Evolutionary conservation across 2,888 invertebrate species (phyloP).

Genomic region (Therioaphis trifolii): DNA sequence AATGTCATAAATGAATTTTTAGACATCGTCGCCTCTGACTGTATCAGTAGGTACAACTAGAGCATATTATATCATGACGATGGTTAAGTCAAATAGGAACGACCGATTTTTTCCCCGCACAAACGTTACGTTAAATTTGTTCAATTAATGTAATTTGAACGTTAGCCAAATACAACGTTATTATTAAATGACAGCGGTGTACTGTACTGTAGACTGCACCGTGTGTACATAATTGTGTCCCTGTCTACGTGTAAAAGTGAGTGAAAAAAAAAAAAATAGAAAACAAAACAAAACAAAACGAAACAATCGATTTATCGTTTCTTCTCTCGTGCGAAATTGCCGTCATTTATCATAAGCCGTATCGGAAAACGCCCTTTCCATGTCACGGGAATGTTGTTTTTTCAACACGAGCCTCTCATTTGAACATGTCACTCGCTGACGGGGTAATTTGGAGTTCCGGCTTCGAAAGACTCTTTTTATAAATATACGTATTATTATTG

Average conservation of each 20-base stretch:
- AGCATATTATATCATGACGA: too few species aligned
- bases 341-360: constrained; percentile 54
- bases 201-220: neutral
- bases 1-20: too few species aligned
- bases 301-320: constrained; percentile 46
- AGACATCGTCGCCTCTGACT: too few species aligned
- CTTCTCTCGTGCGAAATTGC: neutral
- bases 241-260: neutral
- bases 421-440: constrained; percentile 19
- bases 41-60: too few species aligned
- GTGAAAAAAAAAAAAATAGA: constrained; percentile 6
- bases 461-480: neutral
- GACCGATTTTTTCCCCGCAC: too few species aligned
- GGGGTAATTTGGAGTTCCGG: constrained; percentile 44
- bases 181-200: neutral
- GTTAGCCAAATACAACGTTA: neutral
- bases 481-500: too few species aligned
- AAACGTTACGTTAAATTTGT: too few species aligned
- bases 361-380: constrained; percentile 49
- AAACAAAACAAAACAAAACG: neutral
- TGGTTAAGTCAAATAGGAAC: too few species aligned
- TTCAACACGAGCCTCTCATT: neutral
- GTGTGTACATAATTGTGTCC: neutral
- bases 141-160: neutral
- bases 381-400: constrained; percentile 23